Evolutionary conservation across 2,113 vertebrate genomes (phyloP).

Genomic region (Malurus cyaneus): DNA sequence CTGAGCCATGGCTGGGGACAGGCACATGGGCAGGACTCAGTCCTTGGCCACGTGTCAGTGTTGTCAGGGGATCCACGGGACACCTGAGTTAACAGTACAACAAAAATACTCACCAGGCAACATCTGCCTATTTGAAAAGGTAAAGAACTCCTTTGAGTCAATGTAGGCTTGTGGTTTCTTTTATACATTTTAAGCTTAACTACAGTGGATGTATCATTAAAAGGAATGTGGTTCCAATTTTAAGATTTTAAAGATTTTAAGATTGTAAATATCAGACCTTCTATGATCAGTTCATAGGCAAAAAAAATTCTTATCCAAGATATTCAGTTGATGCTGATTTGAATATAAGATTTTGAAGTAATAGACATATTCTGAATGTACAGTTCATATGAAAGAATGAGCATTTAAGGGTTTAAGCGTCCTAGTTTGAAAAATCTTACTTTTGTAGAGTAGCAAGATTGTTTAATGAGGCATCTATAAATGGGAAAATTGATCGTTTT

Average conservation of each 20-base stretch:
- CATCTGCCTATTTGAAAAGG: neutral
- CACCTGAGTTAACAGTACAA: neutral
- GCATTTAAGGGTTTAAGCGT: neutral
- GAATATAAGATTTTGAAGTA: neutral
- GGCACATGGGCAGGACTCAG: neutral
- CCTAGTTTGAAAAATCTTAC: neutral
- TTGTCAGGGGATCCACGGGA: neutral
- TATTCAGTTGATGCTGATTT: neutral
- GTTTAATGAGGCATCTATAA: neutral
- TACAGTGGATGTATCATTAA: neutral
- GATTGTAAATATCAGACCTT: neutral
- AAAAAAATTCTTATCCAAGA: neutral
- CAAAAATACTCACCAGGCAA: neutral
- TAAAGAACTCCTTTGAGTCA: neutral
- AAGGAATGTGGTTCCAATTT: neutral
- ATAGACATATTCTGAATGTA: neutral
- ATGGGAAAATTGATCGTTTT: neutral
- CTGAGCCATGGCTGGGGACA: neutral
- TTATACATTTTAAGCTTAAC: neutral
- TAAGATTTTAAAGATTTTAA: neutral
- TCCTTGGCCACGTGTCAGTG: neutral
- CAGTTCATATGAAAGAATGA: neutral
- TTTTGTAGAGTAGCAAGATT: neutral
- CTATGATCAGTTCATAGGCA: neutral
- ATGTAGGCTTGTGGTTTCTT: neutral